A percentile compares a stretch with the other conserved stretches of the same genome.
These are phyloP conservation scores for Oncorhynchus mykiss DNA, from an alignment of 2,113 vertebrate genomes.

Conservation along the genomic window DNA sequence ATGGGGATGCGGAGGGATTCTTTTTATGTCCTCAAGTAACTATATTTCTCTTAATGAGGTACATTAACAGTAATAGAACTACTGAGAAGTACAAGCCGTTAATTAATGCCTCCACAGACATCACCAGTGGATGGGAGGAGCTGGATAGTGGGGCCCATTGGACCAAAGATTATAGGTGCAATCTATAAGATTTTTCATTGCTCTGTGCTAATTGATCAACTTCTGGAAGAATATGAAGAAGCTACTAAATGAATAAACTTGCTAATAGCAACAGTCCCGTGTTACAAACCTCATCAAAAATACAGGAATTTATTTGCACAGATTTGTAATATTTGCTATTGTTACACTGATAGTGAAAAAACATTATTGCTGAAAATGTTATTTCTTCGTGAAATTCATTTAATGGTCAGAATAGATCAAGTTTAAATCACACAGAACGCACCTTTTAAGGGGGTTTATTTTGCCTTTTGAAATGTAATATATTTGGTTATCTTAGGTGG, in stretches of 20 bases:
- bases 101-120: slow-evolving; percentile 74
- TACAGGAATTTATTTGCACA: neutral
- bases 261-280: slow-evolving; percentile 42
- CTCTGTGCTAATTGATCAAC: slow-evolving; percentile 61
- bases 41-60: slow-evolving; percentile 79
- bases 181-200: slow-evolving; percentile 60
- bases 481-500: neutral
- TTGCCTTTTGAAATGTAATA: no score
- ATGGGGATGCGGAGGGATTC: slow-evolving; percentile 68
- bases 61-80: slow-evolving; percentile 81
- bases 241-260: slow-evolving; percentile 39
- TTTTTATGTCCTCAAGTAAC: slow-evolving; percentile 76
- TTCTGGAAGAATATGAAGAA: neutral
- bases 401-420: neutral
- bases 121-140: slow-evolving; percentile 68
- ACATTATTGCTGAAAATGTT: no score
- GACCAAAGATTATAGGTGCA: slow-evolving; percentile 72
- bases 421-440: neutral
- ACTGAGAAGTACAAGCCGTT: slow-evolving; percentile 78
- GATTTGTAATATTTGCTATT: neutral
- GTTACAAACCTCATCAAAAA: neutral
- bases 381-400: neutral
- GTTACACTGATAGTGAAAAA: no score
- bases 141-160: slow-evolving; percentile 68
- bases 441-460: neutral